Base-by-base conservation (phyloP, 2,113 vertebrate species). In the Pleuronectes platessa region DNA sequence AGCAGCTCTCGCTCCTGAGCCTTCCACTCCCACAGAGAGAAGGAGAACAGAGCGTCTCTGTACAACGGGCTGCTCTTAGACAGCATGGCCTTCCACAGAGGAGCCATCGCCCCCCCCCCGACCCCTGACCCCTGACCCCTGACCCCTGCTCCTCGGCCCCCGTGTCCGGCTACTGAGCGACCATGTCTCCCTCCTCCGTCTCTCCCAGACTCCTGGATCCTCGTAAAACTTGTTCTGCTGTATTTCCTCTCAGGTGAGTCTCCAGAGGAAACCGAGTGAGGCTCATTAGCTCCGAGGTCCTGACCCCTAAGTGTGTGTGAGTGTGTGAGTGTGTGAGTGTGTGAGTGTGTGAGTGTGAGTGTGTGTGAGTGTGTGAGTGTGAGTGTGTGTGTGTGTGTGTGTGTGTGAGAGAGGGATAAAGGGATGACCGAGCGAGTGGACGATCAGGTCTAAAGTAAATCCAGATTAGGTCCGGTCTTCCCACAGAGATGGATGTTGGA, bases 41-140 rank as follows among this genome's bases (percentile, higher is more conserved):
- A 95, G 76, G 94, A 95, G 87, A 94, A 95, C 61, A 95, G 92
- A 0, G 94, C 91, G 55, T 94, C 90, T 31, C 94, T 80, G 88
- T 95, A 95, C 64, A 95, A 79, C 0, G 94, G 93, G 87, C 93
- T 94, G 91, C 89, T 94, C 77, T 90, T 94, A 0, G 94, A 95
- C 86, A 95, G 76, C 94, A 95, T 94, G 73, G 75, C 64, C 86
- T 90, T 94, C 94, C 94, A 95, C 42, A 95, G 89, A 1, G 94
- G 94, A 66, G 94, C 94, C 94, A 95, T 94, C 64, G 15, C 35
- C 20, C 74, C 13, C 63, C 23, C 62, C 83, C 65, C 51, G 49
- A 8, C 4, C 2, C 61, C 55, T 42, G 17, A 49, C 47, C 47
- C 47, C 58, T 2, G 47, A 49, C 47, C 47, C 47, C 47, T 2